phyloP scores from a whole-genome alignment of 1,140 invertebrate genomes.

The Forficula auricularia region DNA sequence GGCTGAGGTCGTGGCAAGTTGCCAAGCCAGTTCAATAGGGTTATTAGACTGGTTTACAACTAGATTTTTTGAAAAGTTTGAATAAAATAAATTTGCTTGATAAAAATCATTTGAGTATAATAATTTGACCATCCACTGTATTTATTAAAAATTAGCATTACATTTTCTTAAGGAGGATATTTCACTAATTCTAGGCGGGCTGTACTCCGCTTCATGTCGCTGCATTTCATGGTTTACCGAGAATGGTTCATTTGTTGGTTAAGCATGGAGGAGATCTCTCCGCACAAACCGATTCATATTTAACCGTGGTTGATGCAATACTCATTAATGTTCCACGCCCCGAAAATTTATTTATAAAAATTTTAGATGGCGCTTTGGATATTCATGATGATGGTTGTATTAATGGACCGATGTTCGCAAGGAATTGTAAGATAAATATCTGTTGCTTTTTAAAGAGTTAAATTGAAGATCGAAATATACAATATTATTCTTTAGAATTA shows the following conservation, averaged over 20 bases:
- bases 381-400: slow-evolving; percentile 5
- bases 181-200: neutral
- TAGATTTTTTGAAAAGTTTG: no score
- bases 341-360: slow-evolving; percentile 11
- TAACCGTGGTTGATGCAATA: slow-evolving; percentile 15
- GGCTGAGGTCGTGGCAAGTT: no score
- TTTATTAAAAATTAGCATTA: neutral
- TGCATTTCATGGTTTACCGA: slow-evolving; percentile 16
- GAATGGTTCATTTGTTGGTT: slow-evolving; percentile 18
- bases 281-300: slow-evolving; percentile 13
- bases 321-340: slow-evolving; percentile 13
- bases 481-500: no score
- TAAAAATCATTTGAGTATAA: no score
- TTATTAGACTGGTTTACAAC: no score
- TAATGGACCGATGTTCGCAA: slow-evolving; percentile 6
- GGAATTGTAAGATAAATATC: neutral
- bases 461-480: no score
- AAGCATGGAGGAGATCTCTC: slow-evolving; percentile 20
- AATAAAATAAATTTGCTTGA: no score
- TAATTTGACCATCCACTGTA: no score
- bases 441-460: no score
- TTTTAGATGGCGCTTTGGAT: slow-evolving; percentile 11
- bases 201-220: slow-evolving; percentile 21
- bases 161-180: neutral
- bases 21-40: no score